phyloP scores from a whole-genome alignment of 2,113 vertebrate genomes.

The Caloenas nicobarica region DNA sequence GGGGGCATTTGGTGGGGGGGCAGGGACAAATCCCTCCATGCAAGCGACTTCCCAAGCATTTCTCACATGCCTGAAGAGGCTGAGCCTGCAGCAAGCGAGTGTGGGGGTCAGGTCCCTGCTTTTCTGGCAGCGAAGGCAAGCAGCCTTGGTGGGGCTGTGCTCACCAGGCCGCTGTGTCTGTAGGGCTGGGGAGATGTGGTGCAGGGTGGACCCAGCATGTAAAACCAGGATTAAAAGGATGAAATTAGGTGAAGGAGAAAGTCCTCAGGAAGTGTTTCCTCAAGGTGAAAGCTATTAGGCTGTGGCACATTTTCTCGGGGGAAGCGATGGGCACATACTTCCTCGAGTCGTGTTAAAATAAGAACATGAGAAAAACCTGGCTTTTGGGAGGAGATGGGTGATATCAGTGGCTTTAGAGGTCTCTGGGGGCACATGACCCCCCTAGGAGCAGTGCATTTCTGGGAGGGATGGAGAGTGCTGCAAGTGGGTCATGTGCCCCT shows the following conservation, averaged over 20 bases:
- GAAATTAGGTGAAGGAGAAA: conserved; percentile 37
- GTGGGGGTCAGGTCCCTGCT: background rate
- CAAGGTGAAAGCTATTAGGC: conserved; percentile 40
- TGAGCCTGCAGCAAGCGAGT: background rate
- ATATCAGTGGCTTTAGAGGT: background rate
- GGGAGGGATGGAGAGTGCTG: background rate
- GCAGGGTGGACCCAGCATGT: background rate
- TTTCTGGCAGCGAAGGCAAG: background rate
- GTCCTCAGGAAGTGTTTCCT: background rate
- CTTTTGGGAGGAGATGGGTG: background rate
- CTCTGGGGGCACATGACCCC: background rate
- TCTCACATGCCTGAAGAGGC: background rate
- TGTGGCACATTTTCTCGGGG: background rate
- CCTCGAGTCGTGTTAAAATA: background rate
- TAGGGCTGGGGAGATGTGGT: background rate
- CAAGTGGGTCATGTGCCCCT: background rate
- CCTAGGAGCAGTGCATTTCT: background rate
- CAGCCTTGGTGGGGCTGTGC: rapidly evolving
- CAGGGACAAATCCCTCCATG: background rate
- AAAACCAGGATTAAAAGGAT: conserved; percentile 30
- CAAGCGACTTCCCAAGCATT: background rate
- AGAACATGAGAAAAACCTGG: background rate
- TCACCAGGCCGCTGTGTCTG: background rate
- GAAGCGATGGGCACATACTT: background rate
- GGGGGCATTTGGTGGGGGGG: background rate